phyloP scores from a whole-genome alignment of 2,113 vertebrate species.

The Hydrochoerus hydrochaeris region DNA sequence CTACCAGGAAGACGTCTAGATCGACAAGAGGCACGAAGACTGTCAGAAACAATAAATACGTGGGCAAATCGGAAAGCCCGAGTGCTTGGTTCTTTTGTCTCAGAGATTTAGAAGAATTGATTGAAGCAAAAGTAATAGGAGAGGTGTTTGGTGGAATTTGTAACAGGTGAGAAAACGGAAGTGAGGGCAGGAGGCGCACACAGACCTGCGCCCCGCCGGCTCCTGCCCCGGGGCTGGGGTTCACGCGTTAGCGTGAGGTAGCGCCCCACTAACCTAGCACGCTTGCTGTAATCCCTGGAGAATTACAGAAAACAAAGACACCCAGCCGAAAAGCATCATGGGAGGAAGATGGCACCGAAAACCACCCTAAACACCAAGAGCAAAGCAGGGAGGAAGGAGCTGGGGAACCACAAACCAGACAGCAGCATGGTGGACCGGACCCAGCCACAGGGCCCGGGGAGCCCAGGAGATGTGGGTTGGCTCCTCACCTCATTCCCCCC shows the following conservation, averaged over 20 bases:
- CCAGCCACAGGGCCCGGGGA: rapidly evolving
- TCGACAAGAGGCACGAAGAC: too few relatives aligned
- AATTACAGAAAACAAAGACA: not conserved
- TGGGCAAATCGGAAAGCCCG: not conserved
- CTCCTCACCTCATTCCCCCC: not conserved
- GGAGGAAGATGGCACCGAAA: too few relatives aligned
- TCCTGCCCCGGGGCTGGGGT: rapidly evolving
- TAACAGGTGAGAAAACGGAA: not conserved
- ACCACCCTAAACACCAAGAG: not conserved
- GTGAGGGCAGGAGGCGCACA: not conserved
- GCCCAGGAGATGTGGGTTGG: not conserved
- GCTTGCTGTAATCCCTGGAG: too few relatives aligned
- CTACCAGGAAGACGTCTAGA: not conserved
- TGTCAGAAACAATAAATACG: not conserved
- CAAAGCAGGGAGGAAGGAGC: not conserved
- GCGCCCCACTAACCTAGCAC: not conserved
- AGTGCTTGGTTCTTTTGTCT: not conserved
- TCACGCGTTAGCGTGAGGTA: not conserved
- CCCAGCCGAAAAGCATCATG: not conserved
- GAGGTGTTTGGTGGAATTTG: not conserved
- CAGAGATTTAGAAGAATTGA: not conserved
- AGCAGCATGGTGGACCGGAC: not conserved
- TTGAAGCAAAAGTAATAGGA: not conserved
- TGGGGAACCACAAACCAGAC: not conserved
- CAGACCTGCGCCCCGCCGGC: too few relatives aligned